A percentile compares a stretch with the other conserved stretches of the same genome.
Conservation (phyloP, 2,888 invertebrate genomes). For the Eilema griseolum region DNA sequence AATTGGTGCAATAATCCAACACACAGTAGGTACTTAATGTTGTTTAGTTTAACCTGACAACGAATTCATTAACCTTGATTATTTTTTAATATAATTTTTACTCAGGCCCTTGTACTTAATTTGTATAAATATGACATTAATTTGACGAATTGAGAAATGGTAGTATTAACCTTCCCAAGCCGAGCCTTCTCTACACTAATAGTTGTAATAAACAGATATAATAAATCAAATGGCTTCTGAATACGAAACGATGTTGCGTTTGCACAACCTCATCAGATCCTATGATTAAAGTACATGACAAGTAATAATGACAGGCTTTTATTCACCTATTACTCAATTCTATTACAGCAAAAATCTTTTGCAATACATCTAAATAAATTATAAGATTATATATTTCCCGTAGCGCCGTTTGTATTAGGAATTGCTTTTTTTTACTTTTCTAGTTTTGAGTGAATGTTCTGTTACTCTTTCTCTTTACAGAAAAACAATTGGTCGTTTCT, state of each 20-base stretch:
- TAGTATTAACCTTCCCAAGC: constrained; percentile 9
- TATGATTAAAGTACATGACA: constrained; percentile 19
- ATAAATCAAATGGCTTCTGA: constrained; percentile 24
- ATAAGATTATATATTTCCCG: not conserved
- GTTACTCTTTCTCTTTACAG: not conserved
- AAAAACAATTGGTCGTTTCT: not conserved
- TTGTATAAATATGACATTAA: constrained; percentile 7
- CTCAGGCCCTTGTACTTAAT: not conserved
- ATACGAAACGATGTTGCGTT: constrained; percentile 21
- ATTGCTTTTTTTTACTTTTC: not conserved
- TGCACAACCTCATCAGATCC: constrained; percentile 35
- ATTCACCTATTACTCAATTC: constrained; percentile 8
- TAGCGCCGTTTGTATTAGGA: not conserved
- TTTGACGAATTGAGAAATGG: constrained; percentile 15
- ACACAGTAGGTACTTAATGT: constrained; percentile 47
- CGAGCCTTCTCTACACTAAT: constrained; percentile 6
- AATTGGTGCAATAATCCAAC: constrained; percentile 73
- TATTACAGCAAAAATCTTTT: constrained; percentile 2
- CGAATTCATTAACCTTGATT: constrained; percentile 28
- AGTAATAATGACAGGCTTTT: constrained; percentile 14
- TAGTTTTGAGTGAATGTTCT: not conserved
- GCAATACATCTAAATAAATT: not conserved
- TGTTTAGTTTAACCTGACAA: constrained; percentile 29
- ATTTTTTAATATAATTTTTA: not conserved
- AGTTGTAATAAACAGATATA: constrained; percentile 9